Conservation (phyloP, 2,888 invertebrate genomes). For the Ganaspis brasiliensis region DNA sequence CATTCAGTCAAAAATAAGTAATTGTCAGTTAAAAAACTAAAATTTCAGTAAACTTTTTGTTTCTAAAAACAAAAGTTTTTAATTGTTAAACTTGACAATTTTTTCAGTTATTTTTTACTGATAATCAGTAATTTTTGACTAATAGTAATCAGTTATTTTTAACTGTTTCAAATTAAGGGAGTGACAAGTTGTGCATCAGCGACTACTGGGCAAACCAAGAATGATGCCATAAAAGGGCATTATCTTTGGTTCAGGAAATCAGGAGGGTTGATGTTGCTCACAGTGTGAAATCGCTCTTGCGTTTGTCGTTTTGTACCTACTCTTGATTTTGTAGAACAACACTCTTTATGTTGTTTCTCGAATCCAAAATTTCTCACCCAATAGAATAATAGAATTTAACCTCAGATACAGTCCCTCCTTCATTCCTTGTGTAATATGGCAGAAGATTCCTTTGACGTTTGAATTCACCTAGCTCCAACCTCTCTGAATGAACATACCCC, state of each 20-base stretch:
- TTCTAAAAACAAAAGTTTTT: no score
- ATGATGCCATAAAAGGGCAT: not conserved
- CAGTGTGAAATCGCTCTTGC: constrained; percentile 60
- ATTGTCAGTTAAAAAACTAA: no score
- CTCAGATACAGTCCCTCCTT: not conserved
- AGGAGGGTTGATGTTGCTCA: constrained; percentile 56
- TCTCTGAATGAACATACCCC: not conserved
- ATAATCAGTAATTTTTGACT: no score
- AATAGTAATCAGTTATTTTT: no score
- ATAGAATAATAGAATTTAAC: constrained; percentile 16
- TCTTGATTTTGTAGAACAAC: constrained; percentile 67
- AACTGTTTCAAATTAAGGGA: no score
- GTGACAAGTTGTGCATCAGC: constrained; percentile 36
- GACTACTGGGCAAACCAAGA: constrained; percentile 41
- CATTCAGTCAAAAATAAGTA: no score
- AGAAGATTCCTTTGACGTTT: constrained; percentile 14
- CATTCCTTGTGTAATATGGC: constrained; percentile 16
- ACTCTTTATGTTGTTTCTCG: constrained; percentile 62
- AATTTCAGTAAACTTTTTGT: no score
- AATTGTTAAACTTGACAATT: no score
- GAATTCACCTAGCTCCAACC: not conserved
- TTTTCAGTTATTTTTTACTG: no score
- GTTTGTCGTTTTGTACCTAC: constrained; percentile 59
- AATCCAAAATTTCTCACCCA: constrained; percentile 1
- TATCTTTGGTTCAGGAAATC: constrained; percentile 28